Evolutionary conservation across 1,140 invertebrate genomes (phyloP), one percentile per base, ranked within the genome.

Genomic region (Harpegnathos saltator): DNA sequence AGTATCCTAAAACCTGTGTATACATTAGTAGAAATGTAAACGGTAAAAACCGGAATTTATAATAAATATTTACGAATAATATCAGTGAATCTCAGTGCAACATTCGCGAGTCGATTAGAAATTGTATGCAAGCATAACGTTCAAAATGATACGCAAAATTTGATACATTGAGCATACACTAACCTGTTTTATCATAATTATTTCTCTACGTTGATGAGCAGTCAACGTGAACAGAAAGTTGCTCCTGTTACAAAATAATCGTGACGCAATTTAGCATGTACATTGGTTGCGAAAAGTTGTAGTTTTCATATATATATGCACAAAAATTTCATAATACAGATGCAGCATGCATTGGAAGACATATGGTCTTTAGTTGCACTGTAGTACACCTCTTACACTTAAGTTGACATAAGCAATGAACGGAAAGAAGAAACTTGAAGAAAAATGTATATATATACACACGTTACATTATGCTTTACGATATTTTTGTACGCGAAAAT

Each of bases 101-200:
- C 38, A 44, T 44, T 44, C 38, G 9, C 11, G 38, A 44, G 0
- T 44, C 38, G 29, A 33, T 33, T 33, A 44, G 38, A 44, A 9
- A n/a, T n/a, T 44, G 38, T 9, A 44, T 9, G 4, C 38, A 44
- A 44, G 3, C 38, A 44, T 44, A 44, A 44, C 11, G 11, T 44
- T 44, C 7, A 0, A 44, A 44, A 44, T 11, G 9, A 44, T 44
- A 15, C 2, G 61, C 9, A 11, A 52, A 68, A 1, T 38, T 14
- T 0, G 0, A 66, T 52, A 17, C 52, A 54, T 19, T 2, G 5
- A 9, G 2, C 14, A 15, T 44, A 77, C 11, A 22, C 26, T 77
- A 77, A 77, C 74, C 74, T 77, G 1, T 33, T 11, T 77, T 38
- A 54, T n/a, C 50, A 29, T 54, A 17, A 24, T 66, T 66, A 19